Conservation (phyloP, 2,888 invertebrate genomes). For the Serripes groenlandicus region DNA sequence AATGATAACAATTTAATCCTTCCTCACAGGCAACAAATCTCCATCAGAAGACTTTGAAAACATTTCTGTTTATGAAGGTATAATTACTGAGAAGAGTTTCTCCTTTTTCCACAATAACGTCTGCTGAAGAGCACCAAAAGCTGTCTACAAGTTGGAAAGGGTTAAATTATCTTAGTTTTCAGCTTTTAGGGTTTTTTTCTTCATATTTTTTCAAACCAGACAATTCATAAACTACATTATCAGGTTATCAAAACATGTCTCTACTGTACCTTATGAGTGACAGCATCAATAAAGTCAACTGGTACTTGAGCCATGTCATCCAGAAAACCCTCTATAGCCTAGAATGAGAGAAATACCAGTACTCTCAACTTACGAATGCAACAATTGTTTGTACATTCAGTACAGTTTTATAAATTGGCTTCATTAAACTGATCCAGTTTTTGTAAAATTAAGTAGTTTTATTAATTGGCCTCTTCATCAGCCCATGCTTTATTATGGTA, state of each 20-base stretch:
- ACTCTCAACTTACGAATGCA: too few relatives aligned
- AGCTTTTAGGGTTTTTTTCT: not conserved
- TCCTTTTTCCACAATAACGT: not conserved
- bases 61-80: not conserved
- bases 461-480: too few relatives aligned
- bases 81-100: not conserved
- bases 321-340: conserved; percentile 39
- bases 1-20: not conserved
- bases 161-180: not conserved
- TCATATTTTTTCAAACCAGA: not conserved
- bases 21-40: not conserved
- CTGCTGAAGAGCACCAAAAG: too few relatives aligned
- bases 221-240: not conserved
- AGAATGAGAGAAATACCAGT: too few relatives aligned
- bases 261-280: not conserved
- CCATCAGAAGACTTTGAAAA: not conserved
- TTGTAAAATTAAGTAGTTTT: too few relatives aligned
- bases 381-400: too few relatives aligned
- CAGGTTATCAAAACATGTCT: not conserved
- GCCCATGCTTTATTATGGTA: too few relatives aligned
- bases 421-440: too few relatives aligned
- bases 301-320: conserved; percentile 17
- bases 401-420: too few relatives aligned
- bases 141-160: not conserved
- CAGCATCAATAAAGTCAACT: conserved; percentile 18